Evolutionary conservation across 2,888 invertebrate genomes (phyloP).

Genomic region (Theretra japonica): DNA sequence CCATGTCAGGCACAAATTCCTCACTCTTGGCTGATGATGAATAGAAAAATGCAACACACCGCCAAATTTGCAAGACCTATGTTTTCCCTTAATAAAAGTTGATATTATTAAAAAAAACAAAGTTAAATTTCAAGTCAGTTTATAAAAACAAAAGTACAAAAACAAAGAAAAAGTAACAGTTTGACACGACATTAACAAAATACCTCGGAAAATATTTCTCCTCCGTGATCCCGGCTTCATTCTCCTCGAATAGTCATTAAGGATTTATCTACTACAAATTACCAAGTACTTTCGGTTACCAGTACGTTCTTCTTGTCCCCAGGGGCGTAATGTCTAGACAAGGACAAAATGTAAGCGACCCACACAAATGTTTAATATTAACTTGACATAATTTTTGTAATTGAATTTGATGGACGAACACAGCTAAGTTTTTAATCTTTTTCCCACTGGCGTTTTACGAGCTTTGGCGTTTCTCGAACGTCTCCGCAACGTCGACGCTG

Average conservation of each 20-base stretch:
- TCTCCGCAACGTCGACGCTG: too few relatives aligned
- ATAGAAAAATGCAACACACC: too few relatives aligned
- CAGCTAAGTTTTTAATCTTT: too few relatives aligned
- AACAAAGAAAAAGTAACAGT: neutral
- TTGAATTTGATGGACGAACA: too few relatives aligned
- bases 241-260: neutral
- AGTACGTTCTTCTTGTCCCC: neutral
- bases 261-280: neutral
- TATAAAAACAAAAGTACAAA: neutral
- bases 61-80: too few relatives aligned
- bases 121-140: too few relatives aligned
- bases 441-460: too few relatives aligned
- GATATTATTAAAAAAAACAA: too few relatives aligned
- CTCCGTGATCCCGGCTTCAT: neutral
- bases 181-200: neutral
- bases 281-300: neutral
- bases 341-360: neutral
- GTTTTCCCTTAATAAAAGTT: too few relatives aligned
- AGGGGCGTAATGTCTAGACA: constrained; percentile 13
- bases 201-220: neutral
- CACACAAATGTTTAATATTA: neutral
- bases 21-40: too few relatives aligned
- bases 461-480: too few relatives aligned
- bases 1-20: too few relatives aligned
- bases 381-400: neutral